Evolutionary conservation across 2,888 invertebrate species (phyloP).

Genomic region (Ophion costatus): DNA sequence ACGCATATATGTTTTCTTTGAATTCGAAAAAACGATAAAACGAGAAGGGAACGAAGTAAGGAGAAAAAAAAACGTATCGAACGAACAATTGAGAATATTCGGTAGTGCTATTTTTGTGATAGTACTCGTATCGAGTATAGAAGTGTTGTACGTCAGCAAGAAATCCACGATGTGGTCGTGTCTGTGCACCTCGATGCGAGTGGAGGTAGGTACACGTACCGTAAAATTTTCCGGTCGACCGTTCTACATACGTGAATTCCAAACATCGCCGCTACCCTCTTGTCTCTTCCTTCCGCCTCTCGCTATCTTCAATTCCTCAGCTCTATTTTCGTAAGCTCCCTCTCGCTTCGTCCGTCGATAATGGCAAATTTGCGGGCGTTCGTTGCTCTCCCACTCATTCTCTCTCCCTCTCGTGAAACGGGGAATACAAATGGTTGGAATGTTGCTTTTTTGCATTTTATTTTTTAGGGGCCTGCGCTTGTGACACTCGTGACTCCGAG

Average conservation of each 20-base stretch:
- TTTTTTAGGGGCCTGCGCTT: constrained; percentile 80
- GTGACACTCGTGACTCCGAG: constrained; percentile 80
- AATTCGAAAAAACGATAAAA: neutral
- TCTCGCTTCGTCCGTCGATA: constrained; percentile 29
- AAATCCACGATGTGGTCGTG: constrained; percentile 79
- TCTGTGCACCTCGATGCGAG: constrained; percentile 79
- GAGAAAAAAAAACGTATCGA: constrained; percentile 19
- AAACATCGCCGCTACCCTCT: neutral
- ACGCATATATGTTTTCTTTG: neutral
- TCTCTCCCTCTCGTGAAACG: neutral
- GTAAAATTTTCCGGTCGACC: neutral
- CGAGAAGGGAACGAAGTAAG: constrained; percentile 36
- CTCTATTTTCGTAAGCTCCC: constrained; percentile 32
- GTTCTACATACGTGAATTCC: constrained; percentile 31
- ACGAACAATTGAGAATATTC: constrained; percentile 66
- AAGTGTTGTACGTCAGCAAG: constrained; percentile 40
- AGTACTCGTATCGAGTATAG: constrained; percentile 72
- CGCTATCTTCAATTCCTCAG: constrained; percentile 1
- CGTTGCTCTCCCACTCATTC: constrained; percentile 14
- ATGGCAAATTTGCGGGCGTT: constrained; percentile 31
- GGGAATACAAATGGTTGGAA: constrained; percentile 38
- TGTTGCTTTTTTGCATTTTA: constrained; percentile 71
- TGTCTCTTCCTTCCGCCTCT: neutral
- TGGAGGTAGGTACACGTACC: constrained; percentile 79
- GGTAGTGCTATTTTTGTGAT: constrained; percentile 70